phyloP scores from a whole-genome alignment of 2,797 vertebrate genomes.

The Tangara arthus region DNA sequence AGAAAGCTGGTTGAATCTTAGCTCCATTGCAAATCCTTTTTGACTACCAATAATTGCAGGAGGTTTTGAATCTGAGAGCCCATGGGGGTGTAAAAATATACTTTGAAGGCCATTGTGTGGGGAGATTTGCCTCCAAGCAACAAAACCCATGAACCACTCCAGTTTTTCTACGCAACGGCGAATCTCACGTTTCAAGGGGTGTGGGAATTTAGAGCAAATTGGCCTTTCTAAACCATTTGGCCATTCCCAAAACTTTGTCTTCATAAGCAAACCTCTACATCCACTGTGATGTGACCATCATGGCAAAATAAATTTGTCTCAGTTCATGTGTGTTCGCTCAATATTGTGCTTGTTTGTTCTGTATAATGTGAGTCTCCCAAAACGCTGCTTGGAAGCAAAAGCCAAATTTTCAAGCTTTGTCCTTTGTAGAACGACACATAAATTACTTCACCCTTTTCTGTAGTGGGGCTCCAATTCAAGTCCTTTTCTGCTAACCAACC shows the following conservation, averaged over 20 bases:
- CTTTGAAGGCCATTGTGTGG: background rate
- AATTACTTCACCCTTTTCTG: background rate
- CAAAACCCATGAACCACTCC: background rate
- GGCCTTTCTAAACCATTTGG: background rate
- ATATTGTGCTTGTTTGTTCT: background rate
- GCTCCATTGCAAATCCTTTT: background rate
- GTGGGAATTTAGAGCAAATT: background rate
- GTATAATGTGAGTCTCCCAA: background rate
- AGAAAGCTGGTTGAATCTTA: background rate
- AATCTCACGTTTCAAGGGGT: background rate
- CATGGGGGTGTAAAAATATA: background rate
- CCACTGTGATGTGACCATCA: background rate
- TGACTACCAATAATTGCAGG: background rate
- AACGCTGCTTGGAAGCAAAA: background rate
- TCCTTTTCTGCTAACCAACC: background rate
- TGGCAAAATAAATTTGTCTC: background rate
- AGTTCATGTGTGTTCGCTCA: background rate
- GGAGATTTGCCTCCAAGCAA: background rate
- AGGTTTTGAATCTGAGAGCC: background rate
- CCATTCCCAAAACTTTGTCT: background rate
- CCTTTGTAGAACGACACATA: background rate
- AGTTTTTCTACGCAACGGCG: rapidly evolving
- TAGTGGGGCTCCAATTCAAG: background rate
- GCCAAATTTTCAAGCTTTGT: background rate
- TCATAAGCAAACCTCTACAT: background rate